Evolutionary conservation across 1,140 invertebrate species (phyloP).

Genomic region (Temnothorax curvispinosus): DNA sequence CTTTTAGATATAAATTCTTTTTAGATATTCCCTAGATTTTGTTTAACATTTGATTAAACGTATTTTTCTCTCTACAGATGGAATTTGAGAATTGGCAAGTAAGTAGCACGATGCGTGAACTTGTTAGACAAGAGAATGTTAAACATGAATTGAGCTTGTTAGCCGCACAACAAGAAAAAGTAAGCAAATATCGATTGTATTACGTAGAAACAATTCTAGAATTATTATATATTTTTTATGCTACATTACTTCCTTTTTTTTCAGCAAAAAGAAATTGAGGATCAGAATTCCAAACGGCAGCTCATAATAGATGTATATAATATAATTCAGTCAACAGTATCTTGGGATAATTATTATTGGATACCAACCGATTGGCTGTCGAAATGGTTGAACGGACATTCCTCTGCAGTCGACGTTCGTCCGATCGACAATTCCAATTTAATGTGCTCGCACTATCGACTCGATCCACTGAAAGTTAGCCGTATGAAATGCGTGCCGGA

Average conservation of each 20-base stretch:
- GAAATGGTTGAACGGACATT: slow-evolving; percentile 84
- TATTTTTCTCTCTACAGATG: slow-evolving; percentile 71
- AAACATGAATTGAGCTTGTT: slow-evolving; percentile 81
- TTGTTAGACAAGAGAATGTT: slow-evolving; percentile 82
- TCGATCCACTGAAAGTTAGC: slow-evolving; percentile 83
- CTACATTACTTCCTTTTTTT: slow-evolving; percentile 48
- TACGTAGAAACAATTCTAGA: neutral
- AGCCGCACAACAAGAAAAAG: slow-evolving; percentile 83
- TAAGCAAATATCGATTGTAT: slow-evolving; percentile 57
- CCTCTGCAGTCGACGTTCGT: slow-evolving; percentile 77
- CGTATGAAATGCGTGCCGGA: slow-evolving; percentile 82
- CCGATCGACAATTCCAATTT: slow-evolving; percentile 85
- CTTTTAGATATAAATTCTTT: neutral
- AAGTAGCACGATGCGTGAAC: slow-evolving; percentile 78
- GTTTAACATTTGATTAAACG: neutral
- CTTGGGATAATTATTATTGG: slow-evolving; percentile 84
- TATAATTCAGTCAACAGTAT: slow-evolving; percentile 72
- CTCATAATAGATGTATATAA: slow-evolving; percentile 81
- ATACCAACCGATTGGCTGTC: slow-evolving; percentile 86
- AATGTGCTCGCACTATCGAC: slow-evolving; percentile 85
- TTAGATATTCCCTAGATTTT: neutral
- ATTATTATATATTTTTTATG: neutral
- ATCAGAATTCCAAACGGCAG: slow-evolving; percentile 84
- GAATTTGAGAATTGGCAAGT: slow-evolving; percentile 83
- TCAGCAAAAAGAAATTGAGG: slow-evolving; percentile 85